These are phyloP conservation scores for Plectrocnemia conspersa DNA, from an alignment of 1,140 invertebrate species.

Conservation along the genomic window DNA sequence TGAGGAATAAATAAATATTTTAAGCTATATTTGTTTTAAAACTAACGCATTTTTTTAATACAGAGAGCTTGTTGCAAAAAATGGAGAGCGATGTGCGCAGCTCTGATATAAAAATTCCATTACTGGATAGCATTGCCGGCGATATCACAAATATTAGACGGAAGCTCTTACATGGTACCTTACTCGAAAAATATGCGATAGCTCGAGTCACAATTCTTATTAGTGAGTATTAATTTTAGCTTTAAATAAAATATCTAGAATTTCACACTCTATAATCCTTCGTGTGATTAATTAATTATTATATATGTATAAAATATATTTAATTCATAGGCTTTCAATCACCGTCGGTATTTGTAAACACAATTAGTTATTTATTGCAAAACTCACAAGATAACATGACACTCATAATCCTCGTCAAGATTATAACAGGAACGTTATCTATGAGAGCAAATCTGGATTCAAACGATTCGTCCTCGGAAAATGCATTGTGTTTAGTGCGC, in stretches of 20 bases:
- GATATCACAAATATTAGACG: conserved; percentile 44
- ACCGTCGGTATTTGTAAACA: conserved; percentile 52
- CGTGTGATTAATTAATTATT: not conserved
- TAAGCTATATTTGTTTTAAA: conserved; percentile 3
- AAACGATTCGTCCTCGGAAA: conserved; percentile 40
- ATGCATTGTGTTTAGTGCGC: conserved; percentile 43
- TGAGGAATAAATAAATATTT: not conserved
- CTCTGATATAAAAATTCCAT: conserved; percentile 42
- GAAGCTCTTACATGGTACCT: conserved; percentile 29
- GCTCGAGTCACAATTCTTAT: conserved; percentile 53
- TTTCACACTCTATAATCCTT: not conserved
- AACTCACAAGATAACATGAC: conserved; percentile 51
- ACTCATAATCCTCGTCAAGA: conserved; percentile 51
- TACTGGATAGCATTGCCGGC: conserved; percentile 44
- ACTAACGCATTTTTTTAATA: conserved; percentile 31
- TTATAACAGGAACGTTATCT: conserved; percentile 46
- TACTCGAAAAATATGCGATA: conserved; percentile 49
- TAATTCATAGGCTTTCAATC: conserved; percentile 50
- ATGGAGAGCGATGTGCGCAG: conserved; percentile 52
- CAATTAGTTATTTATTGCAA: conserved; percentile 52
- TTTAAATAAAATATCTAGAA: not conserved
- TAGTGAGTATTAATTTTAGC: conserved; percentile 40
- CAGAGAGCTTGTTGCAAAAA: conserved; percentile 56
- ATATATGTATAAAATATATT: conserved; percentile 3
- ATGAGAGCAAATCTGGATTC: conserved; percentile 45